Percentiles rank a stretch among this genome's conserved stretches.
Conservation (phyloP, 2,888 invertebrate species). For the Alitta virens region DNA sequence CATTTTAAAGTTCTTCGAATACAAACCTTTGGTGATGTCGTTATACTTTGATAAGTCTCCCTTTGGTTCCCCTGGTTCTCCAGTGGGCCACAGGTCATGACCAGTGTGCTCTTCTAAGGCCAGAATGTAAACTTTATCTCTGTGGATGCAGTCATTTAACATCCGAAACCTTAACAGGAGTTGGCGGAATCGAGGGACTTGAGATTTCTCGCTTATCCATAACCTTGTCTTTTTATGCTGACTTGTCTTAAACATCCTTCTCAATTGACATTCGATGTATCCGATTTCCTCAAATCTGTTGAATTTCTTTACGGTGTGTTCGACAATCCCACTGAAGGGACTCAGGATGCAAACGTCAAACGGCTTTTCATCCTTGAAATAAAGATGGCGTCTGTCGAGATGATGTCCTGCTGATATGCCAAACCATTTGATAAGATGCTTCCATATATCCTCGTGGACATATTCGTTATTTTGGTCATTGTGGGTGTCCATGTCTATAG, state of each 20-base stretch:
- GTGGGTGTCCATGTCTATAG: conserved; percentile 25
- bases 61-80: conserved; percentile 28
- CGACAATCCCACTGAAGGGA: conserved; percentile 30
- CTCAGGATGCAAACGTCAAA: conserved; percentile 30
- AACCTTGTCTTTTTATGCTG: conserved; percentile 22
- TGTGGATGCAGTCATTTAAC: conserved; percentile 28
- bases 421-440: conserved; percentile 34
- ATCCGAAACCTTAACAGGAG: conserved; percentile 27
- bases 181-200: conserved; percentile 28
- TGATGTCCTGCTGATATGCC: conserved; percentile 28
- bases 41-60: conserved; percentile 26
- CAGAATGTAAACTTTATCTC: conserved; percentile 28
- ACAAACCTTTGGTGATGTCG: conserved; percentile 12
- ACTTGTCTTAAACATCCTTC: conserved; percentile 24
- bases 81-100: conserved; percentile 24
- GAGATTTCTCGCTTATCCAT: conserved; percentile 30
- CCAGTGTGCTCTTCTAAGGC: conserved; percentile 25
- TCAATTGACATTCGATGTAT: conserved; percentile 29
- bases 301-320: conserved; percentile 27
- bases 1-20: too few relatives aligned
- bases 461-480: conserved; percentile 34
- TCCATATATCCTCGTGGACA: conserved; percentile 35
- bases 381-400: conserved; percentile 31
- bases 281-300: conserved; percentile 30
- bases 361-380: conserved; percentile 30